These are phyloP conservation scores for Leptogaster cylindrica DNA, from an alignment of 2,888 invertebrate genomes.

Conservation along the genomic window DNA sequence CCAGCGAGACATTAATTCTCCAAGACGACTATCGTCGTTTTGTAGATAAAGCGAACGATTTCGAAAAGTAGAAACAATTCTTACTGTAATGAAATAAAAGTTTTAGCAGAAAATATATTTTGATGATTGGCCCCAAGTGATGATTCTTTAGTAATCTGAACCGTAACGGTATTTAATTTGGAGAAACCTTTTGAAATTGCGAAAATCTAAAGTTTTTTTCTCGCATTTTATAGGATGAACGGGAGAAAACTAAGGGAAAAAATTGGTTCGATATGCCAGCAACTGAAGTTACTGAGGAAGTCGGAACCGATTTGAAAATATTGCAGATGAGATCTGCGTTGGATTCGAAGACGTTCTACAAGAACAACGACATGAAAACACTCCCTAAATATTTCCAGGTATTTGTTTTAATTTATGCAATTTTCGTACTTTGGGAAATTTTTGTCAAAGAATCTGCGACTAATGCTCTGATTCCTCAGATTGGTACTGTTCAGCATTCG, in stretches of 20 bases:
- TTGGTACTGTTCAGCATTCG: slow-evolving; percentile 83
- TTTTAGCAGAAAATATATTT: slow-evolving; percentile 36
- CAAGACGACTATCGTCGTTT: slow-evolving; percentile 53
- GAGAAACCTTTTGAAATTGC: not conserved
- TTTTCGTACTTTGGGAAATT: no score
- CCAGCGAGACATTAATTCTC: slow-evolving; percentile 57
- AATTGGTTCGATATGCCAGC: slow-evolving; percentile 91
- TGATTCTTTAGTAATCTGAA: slow-evolving; percentile 63
- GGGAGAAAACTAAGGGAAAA: slow-evolving; percentile 81
- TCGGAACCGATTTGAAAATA: slow-evolving; percentile 85
- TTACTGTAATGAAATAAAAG: slow-evolving; percentile 31
- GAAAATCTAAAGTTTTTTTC: not conserved
- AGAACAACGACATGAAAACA: slow-evolving; percentile 84
- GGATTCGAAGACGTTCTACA: slow-evolving; percentile 94
- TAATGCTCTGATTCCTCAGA: slow-evolving; percentile 59
- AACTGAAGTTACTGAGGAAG: slow-evolving; percentile 86
- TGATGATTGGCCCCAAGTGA: slow-evolving; percentile 52
- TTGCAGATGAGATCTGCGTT: slow-evolving; percentile 91
- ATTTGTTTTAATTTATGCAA: no score
- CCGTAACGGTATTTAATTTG: not conserved
- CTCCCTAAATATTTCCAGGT: slow-evolving; percentile 95
- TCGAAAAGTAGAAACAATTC: slow-evolving; percentile 50
- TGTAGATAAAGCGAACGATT: slow-evolving; percentile 49
- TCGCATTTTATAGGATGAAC: slow-evolving; percentile 67
- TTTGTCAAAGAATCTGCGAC: not conserved